Percentiles rank a stretch among this genome's conserved stretches.
These are phyloP conservation scores for Scolopax mira DNA, from an alignment of 2,113 vertebrate genomes.

Conservation along the genomic window DNA sequence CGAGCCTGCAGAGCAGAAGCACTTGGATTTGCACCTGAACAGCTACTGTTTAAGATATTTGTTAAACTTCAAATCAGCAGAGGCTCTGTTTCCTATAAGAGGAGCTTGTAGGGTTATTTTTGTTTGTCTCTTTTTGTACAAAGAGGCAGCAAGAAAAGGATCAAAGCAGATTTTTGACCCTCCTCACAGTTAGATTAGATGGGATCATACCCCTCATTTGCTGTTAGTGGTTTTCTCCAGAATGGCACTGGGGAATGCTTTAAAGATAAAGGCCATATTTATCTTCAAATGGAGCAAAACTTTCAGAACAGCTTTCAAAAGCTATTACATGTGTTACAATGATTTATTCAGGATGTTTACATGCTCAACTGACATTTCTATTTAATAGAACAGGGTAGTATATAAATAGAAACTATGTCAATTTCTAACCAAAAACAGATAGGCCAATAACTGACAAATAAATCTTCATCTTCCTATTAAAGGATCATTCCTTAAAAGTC, in stretches of 20 bases:
- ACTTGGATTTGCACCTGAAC: neutral
- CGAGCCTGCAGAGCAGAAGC: neutral
- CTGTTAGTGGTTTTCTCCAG: neutral
- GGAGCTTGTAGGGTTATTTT: accelerated
- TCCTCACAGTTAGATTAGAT: neutral
- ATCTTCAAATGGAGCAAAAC: neutral
- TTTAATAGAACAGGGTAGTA: neutral
- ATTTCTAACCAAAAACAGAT: neutral
- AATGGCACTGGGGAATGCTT: neutral
- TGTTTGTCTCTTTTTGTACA: neutral
- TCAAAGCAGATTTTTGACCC: neutral
- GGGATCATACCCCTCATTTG: neutral
- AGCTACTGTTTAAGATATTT: neutral
- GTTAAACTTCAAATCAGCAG: neutral
- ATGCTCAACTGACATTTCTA: neutral
- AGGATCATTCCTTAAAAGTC: neutral
- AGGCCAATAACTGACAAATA: neutral
- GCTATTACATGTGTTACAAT: neutral
- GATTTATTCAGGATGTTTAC: neutral
- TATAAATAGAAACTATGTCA: neutral
- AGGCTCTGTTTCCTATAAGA: neutral
- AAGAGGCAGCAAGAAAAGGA: neutral
- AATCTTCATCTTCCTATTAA: neutral
- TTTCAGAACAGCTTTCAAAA: neutral
- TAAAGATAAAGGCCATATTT: neutral